A percentile compares a stretch with the other conserved stretches of the same genome.
Conservation (phyloP, 2,888 invertebrate genomes). For the Lasioglossum villosulum region DNA sequence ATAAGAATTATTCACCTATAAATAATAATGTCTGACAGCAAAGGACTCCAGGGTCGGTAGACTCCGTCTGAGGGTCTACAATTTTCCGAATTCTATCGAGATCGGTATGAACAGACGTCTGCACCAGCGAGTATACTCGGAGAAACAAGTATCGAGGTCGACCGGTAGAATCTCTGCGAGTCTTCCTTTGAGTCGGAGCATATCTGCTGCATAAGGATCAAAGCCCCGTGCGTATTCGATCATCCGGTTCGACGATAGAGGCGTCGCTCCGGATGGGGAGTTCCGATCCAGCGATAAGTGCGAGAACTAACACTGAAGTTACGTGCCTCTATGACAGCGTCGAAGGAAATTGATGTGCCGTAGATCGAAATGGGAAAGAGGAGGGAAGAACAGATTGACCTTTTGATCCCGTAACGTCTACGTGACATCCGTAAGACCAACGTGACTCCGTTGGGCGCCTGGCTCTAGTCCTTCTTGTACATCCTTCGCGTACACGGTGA, state of each 20-base stretch:
- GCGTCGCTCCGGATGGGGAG: slow-evolving; percentile 22
- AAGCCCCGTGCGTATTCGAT: slow-evolving; percentile 14
- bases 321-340: slow-evolving; percentile 42
- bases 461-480: slow-evolving; percentile 19
- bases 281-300: slow-evolving; percentile 49
- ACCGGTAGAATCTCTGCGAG: neutral
- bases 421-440: slow-evolving; percentile 65
- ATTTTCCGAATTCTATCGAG: neutral
- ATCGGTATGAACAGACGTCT: neutral
- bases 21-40: neutral
- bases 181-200: neutral
- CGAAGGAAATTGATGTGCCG: slow-evolving; percentile 45
- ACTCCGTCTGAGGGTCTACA: neutral
- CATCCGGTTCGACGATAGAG: slow-evolving; percentile 12
- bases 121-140: neutral
- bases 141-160: neutral
- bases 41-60: neutral
- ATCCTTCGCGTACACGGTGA: slow-evolving; percentile 4
- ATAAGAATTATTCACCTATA: neutral
- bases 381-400: slow-evolving; percentile 60
- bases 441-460: slow-evolving; percentile 56
- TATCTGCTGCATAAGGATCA: slow-evolving; percentile 17
- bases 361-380: slow-evolving; percentile 35
- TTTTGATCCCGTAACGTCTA: slow-evolving; percentile 66
- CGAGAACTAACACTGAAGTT: slow-evolving; percentile 54